Evolutionary conservation across 2,113 vertebrate species (phyloP).

Genomic region (Scatophagus argus): DNA sequence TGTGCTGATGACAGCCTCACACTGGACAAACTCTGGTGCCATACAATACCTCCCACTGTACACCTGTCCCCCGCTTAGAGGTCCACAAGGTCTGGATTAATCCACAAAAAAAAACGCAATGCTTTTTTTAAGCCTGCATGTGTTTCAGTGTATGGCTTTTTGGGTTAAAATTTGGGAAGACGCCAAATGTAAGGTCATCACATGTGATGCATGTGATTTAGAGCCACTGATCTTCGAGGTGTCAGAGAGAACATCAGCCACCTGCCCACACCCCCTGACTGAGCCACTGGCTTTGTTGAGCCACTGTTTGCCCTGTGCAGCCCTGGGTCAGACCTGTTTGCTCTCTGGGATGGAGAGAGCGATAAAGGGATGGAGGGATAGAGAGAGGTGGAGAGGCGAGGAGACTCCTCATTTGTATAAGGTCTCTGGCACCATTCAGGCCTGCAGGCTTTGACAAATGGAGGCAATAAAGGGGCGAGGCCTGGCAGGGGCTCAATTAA

Average conservation of each 20-base stretch:
- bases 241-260: conserved; percentile 51
- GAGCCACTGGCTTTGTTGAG: conserved; percentile 58
- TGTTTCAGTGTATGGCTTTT: neutral
- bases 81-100: conserved; percentile 36
- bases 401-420: conserved; percentile 84
- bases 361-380: conserved; percentile 70
- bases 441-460: conserved; percentile 82
- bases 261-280: conserved; percentile 44
- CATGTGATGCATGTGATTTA: conserved; percentile 46
- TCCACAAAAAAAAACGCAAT: conserved; percentile 23
- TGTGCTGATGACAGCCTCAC: conserved; percentile 78
- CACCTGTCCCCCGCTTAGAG: conserved; percentile 70
- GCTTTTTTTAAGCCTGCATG: conserved; percentile 1
- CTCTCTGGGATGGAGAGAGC: conserved; percentile 63
- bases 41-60: conserved; percentile 74
- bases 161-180: neutral
- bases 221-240: conserved; percentile 43
- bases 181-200: conserved; percentile 5
- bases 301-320: conserved; percentile 69
- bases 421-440: conserved; percentile 82
- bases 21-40: conserved; percentile 49
- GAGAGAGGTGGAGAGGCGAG: conserved; percentile 70
- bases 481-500: conserved; percentile 84
- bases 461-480: conserved; percentile 81
- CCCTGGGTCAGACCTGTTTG: conserved; percentile 72